Evolutionary conservation across 2,888 invertebrate species (phyloP).

Genomic region (Perizoma affinitatum): DNA sequence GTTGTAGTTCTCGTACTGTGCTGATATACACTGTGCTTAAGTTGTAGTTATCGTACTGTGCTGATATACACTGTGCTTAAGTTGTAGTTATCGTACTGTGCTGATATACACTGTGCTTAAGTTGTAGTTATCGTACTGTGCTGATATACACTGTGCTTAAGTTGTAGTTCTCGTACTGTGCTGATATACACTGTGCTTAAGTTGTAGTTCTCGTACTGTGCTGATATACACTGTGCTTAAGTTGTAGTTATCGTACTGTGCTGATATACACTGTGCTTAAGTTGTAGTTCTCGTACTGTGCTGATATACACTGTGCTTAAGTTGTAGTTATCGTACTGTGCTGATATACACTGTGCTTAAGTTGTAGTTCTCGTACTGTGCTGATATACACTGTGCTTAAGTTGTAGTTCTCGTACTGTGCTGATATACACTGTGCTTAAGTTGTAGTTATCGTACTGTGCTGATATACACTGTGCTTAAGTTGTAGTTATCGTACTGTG

Average conservation of each 20-base stretch:
- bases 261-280: neutral
- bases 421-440: too few species aligned
- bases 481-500: too few species aligned
- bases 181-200: slow-evolving; percentile 2
- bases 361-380: too few species aligned
- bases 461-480: too few species aligned
- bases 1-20: slow-evolving; percentile 27
- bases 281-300: too few species aligned
- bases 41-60: slow-evolving; percentile 25
- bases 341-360: too few species aligned
- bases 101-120: slow-evolving; percentile 2
- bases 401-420: too few species aligned
- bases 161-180: slow-evolving; percentile 27
- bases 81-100: slow-evolving; percentile 25
- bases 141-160: slow-evolving; percentile 2
- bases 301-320: too few species aligned
- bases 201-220: slow-evolving; percentile 27
- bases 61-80: slow-evolving; percentile 2
- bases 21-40: slow-evolving; percentile 2
- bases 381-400: too few species aligned
- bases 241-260: slow-evolving; percentile 25
- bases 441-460: too few species aligned
- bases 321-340: too few species aligned
- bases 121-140: slow-evolving; percentile 25
- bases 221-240: slow-evolving; percentile 2